Evolutionary conservation across 1,140 invertebrate genomes (phyloP).

Genomic region (Pinna nobilis): DNA sequence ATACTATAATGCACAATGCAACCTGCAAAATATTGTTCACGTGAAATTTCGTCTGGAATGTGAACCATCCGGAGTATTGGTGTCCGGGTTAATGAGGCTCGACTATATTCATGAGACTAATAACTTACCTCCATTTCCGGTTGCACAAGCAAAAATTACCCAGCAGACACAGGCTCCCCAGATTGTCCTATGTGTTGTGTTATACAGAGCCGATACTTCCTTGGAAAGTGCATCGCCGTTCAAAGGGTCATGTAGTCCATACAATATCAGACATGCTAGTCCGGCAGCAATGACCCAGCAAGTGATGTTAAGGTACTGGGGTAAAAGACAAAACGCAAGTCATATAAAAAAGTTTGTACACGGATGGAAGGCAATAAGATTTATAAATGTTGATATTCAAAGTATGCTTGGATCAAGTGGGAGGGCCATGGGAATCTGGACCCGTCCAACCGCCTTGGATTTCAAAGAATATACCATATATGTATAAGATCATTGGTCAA

Average conservation of each 20-base stretch:
- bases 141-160: slow-evolving; percentile 74
- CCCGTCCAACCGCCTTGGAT: neutral
- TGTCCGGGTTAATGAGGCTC: too few relatives aligned
- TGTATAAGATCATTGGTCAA: neutral
- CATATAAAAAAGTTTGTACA: neutral
- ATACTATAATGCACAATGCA: too few relatives aligned
- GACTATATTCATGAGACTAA: too few relatives aligned
- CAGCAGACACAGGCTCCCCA: slow-evolving; percentile 74
- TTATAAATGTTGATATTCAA: neutral
- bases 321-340: neutral
- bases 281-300: slow-evolving; percentile 52
- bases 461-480: neutral
- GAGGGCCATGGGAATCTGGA: too few relatives aligned
- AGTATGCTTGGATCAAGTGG: too few relatives aligned
- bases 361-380: neutral
- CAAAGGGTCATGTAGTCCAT: slow-evolving; percentile 53
- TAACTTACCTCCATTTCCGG: slow-evolving; percentile 63
- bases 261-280: slow-evolving; percentile 48
- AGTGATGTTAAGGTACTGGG: slow-evolving; percentile 35
- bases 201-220: slow-evolving; percentile 66
- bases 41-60: too few relatives aligned
- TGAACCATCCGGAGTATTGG: too few relatives aligned
- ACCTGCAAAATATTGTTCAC: too few relatives aligned
- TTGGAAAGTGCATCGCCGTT: slow-evolving; percentile 40
- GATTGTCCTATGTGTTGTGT: slow-evolving; percentile 63